A percentile compares a stretch with the other conserved stretches of the same genome.
phyloP scores from a whole-genome alignment of 2,797 vertebrate genomes.

The Apodemus agrarius region DNA sequence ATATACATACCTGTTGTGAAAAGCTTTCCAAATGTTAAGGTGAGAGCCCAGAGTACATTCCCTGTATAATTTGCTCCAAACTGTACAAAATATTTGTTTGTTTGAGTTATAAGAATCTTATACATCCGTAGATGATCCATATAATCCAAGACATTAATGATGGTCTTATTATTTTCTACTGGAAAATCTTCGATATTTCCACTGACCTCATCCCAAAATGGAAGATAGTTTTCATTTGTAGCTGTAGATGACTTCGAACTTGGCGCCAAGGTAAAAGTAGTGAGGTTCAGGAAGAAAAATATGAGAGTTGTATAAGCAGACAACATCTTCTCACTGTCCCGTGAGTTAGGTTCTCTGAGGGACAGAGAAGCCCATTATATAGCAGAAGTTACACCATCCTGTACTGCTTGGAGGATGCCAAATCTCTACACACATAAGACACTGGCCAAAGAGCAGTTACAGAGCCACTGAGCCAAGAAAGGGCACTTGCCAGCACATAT shows the following conservation, averaged over 20 bases:
- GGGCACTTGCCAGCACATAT: not conserved
- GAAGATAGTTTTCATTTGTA: no score
- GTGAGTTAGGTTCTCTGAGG: not conserved
- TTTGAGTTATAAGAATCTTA: not conserved
- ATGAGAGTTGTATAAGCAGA: not conserved
- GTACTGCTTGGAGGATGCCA: not conserved
- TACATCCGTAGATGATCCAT: not conserved
- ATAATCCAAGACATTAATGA: not conserved
- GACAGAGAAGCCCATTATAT: not conserved
- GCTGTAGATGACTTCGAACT: no score
- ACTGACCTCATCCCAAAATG: conserved; percentile 9
- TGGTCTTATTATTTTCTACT: not conserved
- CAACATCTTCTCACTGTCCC: not conserved
- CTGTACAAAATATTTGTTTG: conserved; percentile 15
- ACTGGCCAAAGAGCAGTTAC: not conserved
- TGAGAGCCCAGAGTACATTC: not conserved
- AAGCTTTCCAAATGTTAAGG: not conserved
- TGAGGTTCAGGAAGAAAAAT: not conserved
- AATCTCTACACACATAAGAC: not conserved
- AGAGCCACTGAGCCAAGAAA: not conserved
- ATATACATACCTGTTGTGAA: conserved; percentile 21
- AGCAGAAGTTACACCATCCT: not conserved
- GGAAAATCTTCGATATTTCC: not conserved
- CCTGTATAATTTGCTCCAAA: not conserved
- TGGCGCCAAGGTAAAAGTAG: not conserved